Percentiles rank a stretch among this genome's conserved stretches.
Conservation (phyloP, 1,140 invertebrate genomes). For the Bombus haemorrhoidalis region DNA sequence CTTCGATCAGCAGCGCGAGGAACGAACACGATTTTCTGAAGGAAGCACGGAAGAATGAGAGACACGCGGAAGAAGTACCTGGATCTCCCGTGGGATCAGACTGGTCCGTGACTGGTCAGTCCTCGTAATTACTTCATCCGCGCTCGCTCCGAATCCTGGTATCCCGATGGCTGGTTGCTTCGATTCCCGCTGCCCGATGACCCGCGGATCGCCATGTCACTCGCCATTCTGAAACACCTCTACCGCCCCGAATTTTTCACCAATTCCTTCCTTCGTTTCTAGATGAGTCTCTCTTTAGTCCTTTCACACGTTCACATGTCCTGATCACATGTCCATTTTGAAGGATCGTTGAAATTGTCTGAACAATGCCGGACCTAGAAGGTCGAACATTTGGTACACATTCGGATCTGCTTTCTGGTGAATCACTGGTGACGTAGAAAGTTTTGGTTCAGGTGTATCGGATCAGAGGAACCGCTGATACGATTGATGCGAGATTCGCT, state of each 20-base stretch:
- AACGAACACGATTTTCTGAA: constrained; percentile 14
- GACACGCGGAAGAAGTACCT: constrained; percentile 63
- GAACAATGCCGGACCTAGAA: too few relatives aligned
- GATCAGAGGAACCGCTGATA: not conserved
- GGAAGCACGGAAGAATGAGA: constrained; percentile 32
- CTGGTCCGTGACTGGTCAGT: constrained; percentile 56
- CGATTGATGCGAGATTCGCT: constrained; percentile 8
- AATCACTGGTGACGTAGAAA: not conserved
- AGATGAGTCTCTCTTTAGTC: not conserved
- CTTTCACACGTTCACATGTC: not conserved
- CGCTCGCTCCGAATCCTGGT: constrained; percentile 59
- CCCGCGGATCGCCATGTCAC: constrained; percentile 14
- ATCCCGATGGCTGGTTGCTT: constrained; percentile 39
- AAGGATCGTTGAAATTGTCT: too few relatives aligned
- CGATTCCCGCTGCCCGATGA: constrained; percentile 37
- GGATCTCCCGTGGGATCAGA: constrained; percentile 60
- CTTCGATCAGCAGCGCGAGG: constrained; percentile 15
- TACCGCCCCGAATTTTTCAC: not conserved
- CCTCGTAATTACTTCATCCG: constrained; percentile 67
- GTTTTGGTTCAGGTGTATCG: not conserved
- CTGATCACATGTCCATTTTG: too few relatives aligned
- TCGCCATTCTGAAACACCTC: constrained; percentile 57
- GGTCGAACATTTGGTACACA: too few relatives aligned
- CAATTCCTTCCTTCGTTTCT: not conserved
- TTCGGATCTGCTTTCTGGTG: not conserved